phyloP scores from a whole-genome alignment of 2,888 invertebrate genomes.

The Ormia ochracea region DNA sequence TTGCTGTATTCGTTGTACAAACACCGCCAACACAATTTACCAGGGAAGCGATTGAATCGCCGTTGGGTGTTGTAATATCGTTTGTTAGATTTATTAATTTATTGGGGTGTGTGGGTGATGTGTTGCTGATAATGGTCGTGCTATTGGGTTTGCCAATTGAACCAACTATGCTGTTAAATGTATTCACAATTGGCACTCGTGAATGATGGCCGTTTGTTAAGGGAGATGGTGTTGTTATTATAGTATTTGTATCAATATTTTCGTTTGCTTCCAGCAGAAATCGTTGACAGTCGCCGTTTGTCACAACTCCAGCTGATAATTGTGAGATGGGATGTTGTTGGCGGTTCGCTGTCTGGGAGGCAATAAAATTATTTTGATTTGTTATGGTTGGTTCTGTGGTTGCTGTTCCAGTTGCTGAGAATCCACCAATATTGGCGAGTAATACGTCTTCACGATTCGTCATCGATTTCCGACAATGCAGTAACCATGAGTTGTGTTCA shows the following conservation, averaged over 20 bases:
- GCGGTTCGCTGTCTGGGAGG: constrained; percentile 66
- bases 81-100: constrained; percentile 54
- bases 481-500: constrained; percentile 93
- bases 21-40: constrained; percentile 52
- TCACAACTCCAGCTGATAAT: constrained; percentile 63
- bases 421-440: constrained; percentile 75
- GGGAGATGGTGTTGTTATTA: constrained; percentile 63
- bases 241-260: constrained; percentile 67
- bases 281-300: constrained; percentile 58
- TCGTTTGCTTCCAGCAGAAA: constrained; percentile 70
- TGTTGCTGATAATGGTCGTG: constrained; percentile 24
- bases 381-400: constrained; percentile 51
- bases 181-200: constrained; percentile 54
- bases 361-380: constrained; percentile 66
- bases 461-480: constrained; percentile 87
- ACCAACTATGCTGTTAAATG: constrained; percentile 46
- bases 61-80: constrained; percentile 48
- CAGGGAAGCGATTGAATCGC: constrained; percentile 43
- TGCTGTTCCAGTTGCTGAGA: constrained; percentile 53
- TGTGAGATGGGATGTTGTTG: constrained; percentile 64
- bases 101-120: constrained; percentile 54
- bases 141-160: constrained; percentile 41
- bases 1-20: constrained; percentile 43
- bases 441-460: constrained; percentile 83
- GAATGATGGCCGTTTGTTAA: constrained; percentile 50